Conservation (phyloP, 2,113 vertebrate species). For the Pitta sordida region DNA sequence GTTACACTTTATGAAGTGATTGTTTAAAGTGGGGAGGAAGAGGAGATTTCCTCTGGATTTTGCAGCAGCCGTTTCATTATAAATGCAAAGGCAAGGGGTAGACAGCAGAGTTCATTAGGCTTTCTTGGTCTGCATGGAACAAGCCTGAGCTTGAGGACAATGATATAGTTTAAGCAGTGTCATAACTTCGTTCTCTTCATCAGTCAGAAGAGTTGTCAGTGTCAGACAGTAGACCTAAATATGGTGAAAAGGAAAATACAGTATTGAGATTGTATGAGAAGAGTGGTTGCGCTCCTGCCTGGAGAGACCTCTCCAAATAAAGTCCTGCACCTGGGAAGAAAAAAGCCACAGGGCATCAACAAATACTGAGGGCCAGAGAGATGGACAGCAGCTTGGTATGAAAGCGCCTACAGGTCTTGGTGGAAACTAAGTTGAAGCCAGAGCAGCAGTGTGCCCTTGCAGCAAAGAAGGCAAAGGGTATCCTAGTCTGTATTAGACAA, state of each 20-base stretch:
- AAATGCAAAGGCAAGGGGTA: neutral
- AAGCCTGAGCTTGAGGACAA: neutral
- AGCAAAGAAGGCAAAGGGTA: neutral
- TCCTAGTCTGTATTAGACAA: neutral
- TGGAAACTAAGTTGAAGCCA: neutral
- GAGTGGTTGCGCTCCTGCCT: neutral
- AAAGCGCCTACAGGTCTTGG: neutral
- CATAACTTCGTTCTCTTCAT: neutral
- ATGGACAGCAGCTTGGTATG: neutral
- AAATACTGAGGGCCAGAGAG: neutral
- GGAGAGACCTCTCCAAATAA: neutral
- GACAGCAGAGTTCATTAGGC: neutral
- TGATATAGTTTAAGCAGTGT: neutral
- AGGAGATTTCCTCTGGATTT: neutral
- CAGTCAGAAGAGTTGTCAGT: neutral
- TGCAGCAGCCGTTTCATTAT: neutral
- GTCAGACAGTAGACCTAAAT: neutral
- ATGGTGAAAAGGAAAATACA: neutral
- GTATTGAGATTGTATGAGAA: neutral
- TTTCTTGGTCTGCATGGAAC: neutral
- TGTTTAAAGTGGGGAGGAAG: neutral
- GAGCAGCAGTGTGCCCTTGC: neutral
- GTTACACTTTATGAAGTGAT: neutral
- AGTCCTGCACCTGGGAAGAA: neutral
- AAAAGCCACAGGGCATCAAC: rapidly evolving